Evolutionary conservation across 2,888 invertebrate species (phyloP).

Genomic region (Papilio elwesi): DNA sequence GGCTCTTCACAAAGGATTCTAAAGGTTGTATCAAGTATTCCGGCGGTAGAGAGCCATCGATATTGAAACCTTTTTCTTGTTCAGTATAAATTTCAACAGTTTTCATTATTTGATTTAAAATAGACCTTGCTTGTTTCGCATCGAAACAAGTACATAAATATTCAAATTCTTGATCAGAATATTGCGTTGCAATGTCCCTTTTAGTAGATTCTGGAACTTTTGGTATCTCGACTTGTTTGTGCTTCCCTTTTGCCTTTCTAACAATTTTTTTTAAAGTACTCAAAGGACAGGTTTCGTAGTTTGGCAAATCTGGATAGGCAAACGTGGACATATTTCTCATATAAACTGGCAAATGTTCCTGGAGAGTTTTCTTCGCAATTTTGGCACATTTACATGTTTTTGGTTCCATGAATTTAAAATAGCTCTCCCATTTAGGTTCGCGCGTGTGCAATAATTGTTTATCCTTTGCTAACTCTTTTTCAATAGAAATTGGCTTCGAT

Average conservation of each 20-base stretch:
- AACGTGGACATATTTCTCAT: conserved; percentile 67
- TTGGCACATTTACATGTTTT: conserved; percentile 62
- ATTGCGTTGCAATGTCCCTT: conserved; percentile 61
- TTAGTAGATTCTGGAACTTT: conserved; percentile 52
- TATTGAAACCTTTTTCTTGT: conserved; percentile 34
- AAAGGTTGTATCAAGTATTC: conserved; percentile 48
- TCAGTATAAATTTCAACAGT: conserved; percentile 26
- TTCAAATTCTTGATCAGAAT: conserved; percentile 63
- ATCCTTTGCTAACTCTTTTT: conserved; percentile 54
- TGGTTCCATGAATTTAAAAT: conserved; percentile 59
- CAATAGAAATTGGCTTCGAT: conserved; percentile 41
- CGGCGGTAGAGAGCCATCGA: conserved; percentile 51
- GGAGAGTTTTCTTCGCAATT: conserved; percentile 64
- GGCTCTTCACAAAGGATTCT: conserved; percentile 57
- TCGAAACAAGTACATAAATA: conserved; percentile 66
- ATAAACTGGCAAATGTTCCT: conserved; percentile 69
- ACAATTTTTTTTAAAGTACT: conserved; percentile 59
- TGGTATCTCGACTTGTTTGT: conserved; percentile 44
- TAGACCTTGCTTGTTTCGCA: conserved; percentile 49
- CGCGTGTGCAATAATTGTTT: conserved; percentile 59
- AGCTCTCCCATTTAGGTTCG: conserved; percentile 71
- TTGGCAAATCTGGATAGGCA: conserved; percentile 58
- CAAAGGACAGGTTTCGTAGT: conserved; percentile 65
- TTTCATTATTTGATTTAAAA: conserved; percentile 18
- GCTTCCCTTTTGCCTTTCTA: conserved; percentile 53